A percentile compares a stretch with the other conserved stretches of the same genome.
These are phyloP conservation scores for Toxotes jaculatrix DNA, from an alignment of 2,113 vertebrate genomes.

Conservation along the genomic window DNA sequence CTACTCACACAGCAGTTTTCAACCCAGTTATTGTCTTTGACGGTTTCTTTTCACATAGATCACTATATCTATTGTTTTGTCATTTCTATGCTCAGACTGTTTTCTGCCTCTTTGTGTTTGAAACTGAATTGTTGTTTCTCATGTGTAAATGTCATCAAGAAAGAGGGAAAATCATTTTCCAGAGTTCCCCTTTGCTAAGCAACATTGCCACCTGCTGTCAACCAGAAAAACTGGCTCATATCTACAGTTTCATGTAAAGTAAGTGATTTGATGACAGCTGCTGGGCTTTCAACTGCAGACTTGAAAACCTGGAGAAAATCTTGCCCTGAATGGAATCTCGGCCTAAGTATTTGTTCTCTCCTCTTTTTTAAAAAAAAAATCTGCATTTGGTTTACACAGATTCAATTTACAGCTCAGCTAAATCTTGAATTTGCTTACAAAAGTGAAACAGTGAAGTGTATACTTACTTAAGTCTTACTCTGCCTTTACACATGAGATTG, in stretches of 20 bases:
- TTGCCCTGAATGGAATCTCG: not conserved
- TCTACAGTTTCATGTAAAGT: not conserved
- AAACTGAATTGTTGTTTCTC: conserved; percentile 13
- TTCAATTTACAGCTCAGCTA: not conserved
- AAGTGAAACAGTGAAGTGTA: not conserved
- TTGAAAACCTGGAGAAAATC: not conserved
- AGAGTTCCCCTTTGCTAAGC: conserved; percentile 32
- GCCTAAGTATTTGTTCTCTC: not conserved
- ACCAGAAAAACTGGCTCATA: not conserved
- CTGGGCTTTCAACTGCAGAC: not conserved
- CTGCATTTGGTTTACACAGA: not conserved
- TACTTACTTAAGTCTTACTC: not conserved
- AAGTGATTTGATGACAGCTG: not conserved
- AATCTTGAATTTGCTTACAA: not conserved
- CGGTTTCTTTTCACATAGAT: conserved; percentile 27
- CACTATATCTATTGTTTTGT: conserved; percentile 37
- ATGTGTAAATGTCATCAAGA: not conserved
- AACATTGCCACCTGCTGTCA: conserved; percentile 76
- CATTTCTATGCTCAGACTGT: conserved; percentile 1
- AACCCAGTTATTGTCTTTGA: conserved; percentile 27
- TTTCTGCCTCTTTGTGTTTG: conserved; percentile 24
- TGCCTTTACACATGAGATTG: not conserved
- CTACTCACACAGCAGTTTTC: not conserved
- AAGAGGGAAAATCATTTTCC: not conserved
- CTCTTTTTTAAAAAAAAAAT: not conserved